Evolutionary conservation across 2,888 invertebrate species (phyloP).

Genomic region (Portevinia maculata): DNA sequence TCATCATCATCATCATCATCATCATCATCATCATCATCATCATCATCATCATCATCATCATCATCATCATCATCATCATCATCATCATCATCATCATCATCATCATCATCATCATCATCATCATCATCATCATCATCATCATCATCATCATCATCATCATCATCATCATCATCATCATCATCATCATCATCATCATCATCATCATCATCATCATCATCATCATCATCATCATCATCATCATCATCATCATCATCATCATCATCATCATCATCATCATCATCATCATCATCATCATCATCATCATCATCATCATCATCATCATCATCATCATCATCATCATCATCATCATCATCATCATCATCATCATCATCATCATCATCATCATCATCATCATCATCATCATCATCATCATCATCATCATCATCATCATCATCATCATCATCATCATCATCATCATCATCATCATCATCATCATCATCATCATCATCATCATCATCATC

Average conservation of each 20-base stretch:
- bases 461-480: slow-evolving; percentile 5
- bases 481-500: slow-evolving; percentile 2
- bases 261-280: slow-evolving; percentile 16
- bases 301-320: slow-evolving; percentile 18
- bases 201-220: slow-evolving; percentile 18
- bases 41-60: neutral
- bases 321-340: slow-evolving; percentile 1
- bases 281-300: neutral
- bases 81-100: slow-evolving; percentile 1
- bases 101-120: slow-evolving; percentile 6
- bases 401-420: slow-evolving; percentile 22
- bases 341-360: slow-evolving; percentile 6
- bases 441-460: slow-evolving; percentile 18
- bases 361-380: slow-evolving; percentile 15
- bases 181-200: neutral
- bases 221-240: slow-evolving; percentile 5
- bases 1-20: slow-evolving; percentile 2
- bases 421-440: neutral
- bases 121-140: slow-evolving; percentile 15
- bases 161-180: slow-evolving; percentile 22
- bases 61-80: slow-evolving; percentile 18
- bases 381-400: neutral
- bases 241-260: slow-evolving; percentile 2
- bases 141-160: neutral
- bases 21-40: slow-evolving; percentile 16